Evolutionary conservation across 1,140 invertebrate genomes (phyloP).

Genomic region (Cyclargus thomasi): DNA sequence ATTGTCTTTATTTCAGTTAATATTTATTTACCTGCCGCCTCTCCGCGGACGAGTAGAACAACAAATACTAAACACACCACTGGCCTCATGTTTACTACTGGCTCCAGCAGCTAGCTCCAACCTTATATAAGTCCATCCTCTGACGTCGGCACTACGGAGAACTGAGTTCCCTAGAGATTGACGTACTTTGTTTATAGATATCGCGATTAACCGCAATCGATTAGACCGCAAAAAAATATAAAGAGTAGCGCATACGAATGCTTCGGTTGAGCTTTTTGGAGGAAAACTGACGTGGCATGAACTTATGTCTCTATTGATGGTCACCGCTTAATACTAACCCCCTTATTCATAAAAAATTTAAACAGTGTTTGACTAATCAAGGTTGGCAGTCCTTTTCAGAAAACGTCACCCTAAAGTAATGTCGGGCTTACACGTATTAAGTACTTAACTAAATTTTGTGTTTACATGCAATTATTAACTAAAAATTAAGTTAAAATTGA

Average conservation of each 20-base stretch:
- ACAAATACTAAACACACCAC: constrained; percentile 9
- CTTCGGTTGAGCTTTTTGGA: not conserved
- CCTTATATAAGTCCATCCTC: not conserved
- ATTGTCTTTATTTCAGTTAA: too few relatives aligned
- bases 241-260: not conserved
- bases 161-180: not conserved
- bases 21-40: not conserved
- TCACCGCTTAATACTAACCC: too few relatives aligned
- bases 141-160: not conserved
- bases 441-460: too few relatives aligned
- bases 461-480: too few relatives aligned
- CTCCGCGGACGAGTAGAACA: not conserved
- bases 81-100: not conserved
- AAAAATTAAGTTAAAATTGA: too few relatives aligned
- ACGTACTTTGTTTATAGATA: not conserved
- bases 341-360: too few relatives aligned
- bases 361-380: too few relatives aligned
- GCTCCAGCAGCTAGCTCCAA: not conserved
- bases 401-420: too few relatives aligned
- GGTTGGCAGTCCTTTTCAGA: too few relatives aligned
- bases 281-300: too few relatives aligned
- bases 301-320: too few relatives aligned
- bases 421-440: too few relatives aligned
- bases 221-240: not conserved
- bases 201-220: not conserved